Evolutionary conservation across 1,140 invertebrate genomes (phyloP).

Genomic region (Drosophila kikkawai): DNA sequence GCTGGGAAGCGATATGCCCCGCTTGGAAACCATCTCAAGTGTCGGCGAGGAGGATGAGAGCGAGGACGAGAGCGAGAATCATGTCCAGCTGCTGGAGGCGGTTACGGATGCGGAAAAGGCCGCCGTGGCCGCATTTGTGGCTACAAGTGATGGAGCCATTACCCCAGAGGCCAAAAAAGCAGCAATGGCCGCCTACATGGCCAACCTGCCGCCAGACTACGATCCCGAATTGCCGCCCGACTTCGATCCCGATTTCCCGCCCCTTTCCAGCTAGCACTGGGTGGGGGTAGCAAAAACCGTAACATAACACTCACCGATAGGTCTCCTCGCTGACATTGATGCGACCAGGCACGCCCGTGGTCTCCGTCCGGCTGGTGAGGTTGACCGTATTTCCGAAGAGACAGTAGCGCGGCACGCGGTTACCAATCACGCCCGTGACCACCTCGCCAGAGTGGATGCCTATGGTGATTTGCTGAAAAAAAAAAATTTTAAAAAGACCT

Average conservation of each 20-base stretch:
- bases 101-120: constrained; percentile 72
- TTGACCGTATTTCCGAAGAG: constrained; percentile 99
- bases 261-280: constrained; percentile 17
- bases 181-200: constrained; percentile 56
- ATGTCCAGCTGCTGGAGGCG: constrained; percentile 60
- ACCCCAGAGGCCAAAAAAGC: constrained; percentile 63
- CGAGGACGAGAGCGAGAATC: constrained; percentile 72
- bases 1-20: constrained; percentile 34
- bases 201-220: constrained; percentile 31
- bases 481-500: not conserved
- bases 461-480: constrained; percentile 94
- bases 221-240: constrained; percentile 26
- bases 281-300: constrained; percentile 17
- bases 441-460: constrained; percentile 98
- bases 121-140: constrained; percentile 65
- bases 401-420: constrained; percentile 98
- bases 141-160: constrained; percentile 48
- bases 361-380: constrained; percentile 97
- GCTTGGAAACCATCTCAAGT: constrained; percentile 68
- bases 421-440: constrained; percentile 98
- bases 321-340: constrained; percentile 98
- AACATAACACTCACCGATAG: constrained; percentile 90
- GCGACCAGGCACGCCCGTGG: constrained; percentile 94
- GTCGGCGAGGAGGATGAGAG: constrained; percentile 41
- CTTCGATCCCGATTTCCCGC: constrained; percentile 32